Evolutionary conservation across 2,797 vertebrate species (phyloP), one percentile per base, ranked within the genome.

Genomic region (Hoplostethus atlanticus): DNA sequence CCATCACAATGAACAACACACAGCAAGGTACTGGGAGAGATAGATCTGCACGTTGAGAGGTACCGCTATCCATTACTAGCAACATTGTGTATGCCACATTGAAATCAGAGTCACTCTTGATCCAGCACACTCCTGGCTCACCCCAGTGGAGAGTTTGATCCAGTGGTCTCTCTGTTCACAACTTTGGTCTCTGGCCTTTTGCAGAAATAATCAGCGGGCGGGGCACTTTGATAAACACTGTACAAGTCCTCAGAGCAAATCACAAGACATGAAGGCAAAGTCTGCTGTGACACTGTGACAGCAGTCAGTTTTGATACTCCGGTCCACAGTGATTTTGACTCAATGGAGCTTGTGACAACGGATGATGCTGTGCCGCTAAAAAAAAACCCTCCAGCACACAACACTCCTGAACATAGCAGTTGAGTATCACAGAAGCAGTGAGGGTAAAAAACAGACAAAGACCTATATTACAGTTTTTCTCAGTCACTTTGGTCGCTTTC

Each of bases 161-260:
- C 78, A 70, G 62, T 48, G 13, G 30, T 62, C 64, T 68, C 52
- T 73, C 48, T 46, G 64, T 59, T 79, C 63, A 54, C 31, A 50
- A 63, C 68, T 71, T 76, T 64, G 70, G 71, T 64, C 64, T 60
- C 34, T 16, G 44, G 47, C 47, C 60, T 82, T 83, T 76, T 54
- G 53, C 64, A 57, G 69, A 67, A 59, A 71, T 78, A 66, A 78
- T 83, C 73, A 78, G 53, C 76, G 64, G 70, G 48, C 48, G 4
- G 34, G 64, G 50, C 54, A 60, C 82, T 87, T 77, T 73, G 76
- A 86, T 81, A 87, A 80, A 59, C 56, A 50, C 71, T 15, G 66
- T 38, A 46, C 34, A 53, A 67, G 72, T 72, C 61, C 52, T 79
- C 55, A 60, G 57, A 80, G 73, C 34, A 58, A 81, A 80, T 75